These are phyloP conservation scores for Eurystomus gularis DNA, from an alignment of 2,113 vertebrate species.

Conservation along the genomic window DNA sequence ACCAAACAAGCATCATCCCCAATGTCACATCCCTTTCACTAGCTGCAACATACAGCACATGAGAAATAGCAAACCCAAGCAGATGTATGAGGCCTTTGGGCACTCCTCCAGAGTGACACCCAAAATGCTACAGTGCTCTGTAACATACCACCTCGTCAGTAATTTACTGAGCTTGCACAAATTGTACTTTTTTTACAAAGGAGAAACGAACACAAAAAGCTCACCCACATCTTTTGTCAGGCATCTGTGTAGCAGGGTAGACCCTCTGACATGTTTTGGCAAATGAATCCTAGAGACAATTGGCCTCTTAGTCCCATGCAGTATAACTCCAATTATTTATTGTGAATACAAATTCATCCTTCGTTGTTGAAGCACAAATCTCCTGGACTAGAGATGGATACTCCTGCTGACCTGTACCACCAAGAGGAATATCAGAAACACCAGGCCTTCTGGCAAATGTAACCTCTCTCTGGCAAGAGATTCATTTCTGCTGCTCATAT, in stretches of 20 bases:
- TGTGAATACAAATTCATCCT: background rate
- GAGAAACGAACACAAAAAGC: background rate
- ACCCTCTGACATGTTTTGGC: background rate
- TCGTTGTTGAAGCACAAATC: background rate
- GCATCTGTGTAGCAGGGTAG: background rate
- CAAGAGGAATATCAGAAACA: background rate
- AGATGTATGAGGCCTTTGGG: no score
- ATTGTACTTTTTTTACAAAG: background rate
- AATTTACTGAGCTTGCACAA: background rate
- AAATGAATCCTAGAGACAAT: background rate
- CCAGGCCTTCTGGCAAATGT: background rate
- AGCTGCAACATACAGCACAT: background rate
- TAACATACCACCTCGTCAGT: background rate
- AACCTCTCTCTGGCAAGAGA: background rate
- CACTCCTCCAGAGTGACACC: background rate
- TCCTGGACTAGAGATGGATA: background rate
- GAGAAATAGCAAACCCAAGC: background rate
- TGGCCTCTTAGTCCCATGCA: background rate
- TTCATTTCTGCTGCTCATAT: background rate
- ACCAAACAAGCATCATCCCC: background rate
- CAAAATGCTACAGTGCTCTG: background rate
- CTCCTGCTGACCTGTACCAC: background rate
- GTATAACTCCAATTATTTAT: background rate
- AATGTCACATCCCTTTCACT: background rate
- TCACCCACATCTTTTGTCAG: background rate